Base-by-base conservation (phyloP, 2,113 vertebrate species). In the Rutilus rutilus region DNA sequence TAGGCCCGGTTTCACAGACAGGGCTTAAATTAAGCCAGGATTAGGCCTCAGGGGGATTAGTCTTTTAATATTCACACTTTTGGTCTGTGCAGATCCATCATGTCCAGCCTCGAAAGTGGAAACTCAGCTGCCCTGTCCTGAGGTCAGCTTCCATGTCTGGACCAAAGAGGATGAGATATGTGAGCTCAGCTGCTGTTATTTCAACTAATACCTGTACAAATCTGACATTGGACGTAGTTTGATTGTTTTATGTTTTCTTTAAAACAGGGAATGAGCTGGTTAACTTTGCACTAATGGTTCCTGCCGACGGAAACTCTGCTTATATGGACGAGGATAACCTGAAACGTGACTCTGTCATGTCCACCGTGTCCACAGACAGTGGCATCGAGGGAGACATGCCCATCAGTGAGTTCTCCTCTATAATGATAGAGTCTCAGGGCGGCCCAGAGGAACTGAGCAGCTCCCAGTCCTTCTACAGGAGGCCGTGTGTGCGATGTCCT, bases 121-220 rank as follows among this genome's bases (percentile, higher is more conserved):
- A 69, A 52, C 81, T 59, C 84, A 94, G 27, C 90, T 97, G 84
- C 96, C 96, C 86, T 94, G 91, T 77, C 97, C 96, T 25, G 90
- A 90, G 78, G 95, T 97, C 90, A 93, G 93, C 71, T 97, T 97
- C 88, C 93, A 95, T 86, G 88, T 96, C 75, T 98, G 97, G 97
- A 95, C 85, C 0, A 92, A 96, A 5, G 94, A 96, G 0, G 94
- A 97, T 3, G 90, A 92, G 62, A 95, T 97, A 85, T 97, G 97
- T 97, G 90, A 94, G 96, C 21, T n/a, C 23, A 23, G 1, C 25
- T 60, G 30, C 17, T 27, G 5, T 52, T 77, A n/a, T n/a, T 33
- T 64, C 19, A 82, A 73, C 25, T 11, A 73, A 12, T 42, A 12
- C 39, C 25, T 65, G 6, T 71, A n/a, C 15, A 59, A 1, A 59